Conservation (phyloP, 2,797 vertebrate genomes). For the Eptatretus atami region DNA sequence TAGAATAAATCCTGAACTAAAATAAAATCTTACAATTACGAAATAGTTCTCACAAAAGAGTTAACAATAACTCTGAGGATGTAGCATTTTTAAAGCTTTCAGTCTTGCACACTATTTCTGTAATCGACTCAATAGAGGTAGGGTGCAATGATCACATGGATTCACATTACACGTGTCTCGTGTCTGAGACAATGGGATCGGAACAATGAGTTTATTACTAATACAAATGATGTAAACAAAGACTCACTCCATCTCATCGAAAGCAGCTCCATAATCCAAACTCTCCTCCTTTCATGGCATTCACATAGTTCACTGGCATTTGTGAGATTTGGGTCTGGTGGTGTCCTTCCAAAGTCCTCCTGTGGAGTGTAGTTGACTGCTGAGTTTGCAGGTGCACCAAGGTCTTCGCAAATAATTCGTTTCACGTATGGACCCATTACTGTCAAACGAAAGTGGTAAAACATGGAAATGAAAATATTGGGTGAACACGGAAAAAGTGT, state of each 20-base stretch:
- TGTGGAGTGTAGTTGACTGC: constrained; percentile 58
- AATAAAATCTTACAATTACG: no score
- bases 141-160: no score
- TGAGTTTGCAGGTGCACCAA: constrained; percentile 57
- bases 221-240: neutral
- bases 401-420: constrained; percentile 80
- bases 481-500: no score
- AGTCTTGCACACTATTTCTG: no score
- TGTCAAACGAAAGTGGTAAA: constrained; percentile 12
- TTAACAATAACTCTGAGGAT: no score
- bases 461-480: no score
- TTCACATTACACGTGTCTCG: no score
- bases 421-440: constrained; percentile 84
- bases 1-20: no score
- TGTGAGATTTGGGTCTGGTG: constrained; percentile 87
- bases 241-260: constrained; percentile 72
- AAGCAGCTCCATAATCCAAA: constrained; percentile 85
- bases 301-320: constrained; percentile 74
- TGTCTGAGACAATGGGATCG: neutral
- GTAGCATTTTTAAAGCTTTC: no score
- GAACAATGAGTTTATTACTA: neutral
- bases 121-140: no score
- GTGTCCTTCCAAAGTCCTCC: constrained; percentile 92
- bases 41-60: no score
- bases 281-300: constrained; percentile 64